A percentile compares a stretch with the other conserved stretches of the same genome.
Conservation (phyloP, 2,888 invertebrate genomes). For the Hirtodrosophila histrioides region DNA sequence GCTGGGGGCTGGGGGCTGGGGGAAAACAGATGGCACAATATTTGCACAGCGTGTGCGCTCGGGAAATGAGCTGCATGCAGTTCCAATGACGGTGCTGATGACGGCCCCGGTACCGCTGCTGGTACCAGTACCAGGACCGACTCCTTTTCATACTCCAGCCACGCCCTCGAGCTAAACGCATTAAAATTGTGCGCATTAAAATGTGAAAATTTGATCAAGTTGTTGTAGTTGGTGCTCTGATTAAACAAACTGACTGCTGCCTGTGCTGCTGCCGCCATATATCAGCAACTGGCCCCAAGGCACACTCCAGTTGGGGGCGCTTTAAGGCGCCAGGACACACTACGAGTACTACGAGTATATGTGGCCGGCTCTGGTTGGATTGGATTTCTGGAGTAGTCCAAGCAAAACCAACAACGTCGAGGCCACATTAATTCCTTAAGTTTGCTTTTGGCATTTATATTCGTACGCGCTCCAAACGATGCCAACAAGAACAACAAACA, state of each 20-base stretch:
- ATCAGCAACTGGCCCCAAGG: constrained; percentile 27
- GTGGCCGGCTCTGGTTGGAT: constrained; percentile 12
- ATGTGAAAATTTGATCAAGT: constrained; percentile 62
- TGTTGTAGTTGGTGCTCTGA: constrained; percentile 50
- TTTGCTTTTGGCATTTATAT: constrained; percentile 70
- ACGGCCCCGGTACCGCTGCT: not conserved
- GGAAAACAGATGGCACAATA: constrained; percentile 45
- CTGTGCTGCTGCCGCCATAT: constrained; percentile 9
- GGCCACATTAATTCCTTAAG: constrained; percentile 57
- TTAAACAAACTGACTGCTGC: constrained; percentile 43
- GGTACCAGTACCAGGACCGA: not conserved
- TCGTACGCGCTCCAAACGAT: constrained; percentile 39
- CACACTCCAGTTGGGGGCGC: constrained; percentile 32
- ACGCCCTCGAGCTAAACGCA: constrained; percentile 45
- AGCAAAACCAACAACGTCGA: constrained; percentile 26
- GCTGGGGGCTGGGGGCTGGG: not conserved
- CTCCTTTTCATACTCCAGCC: not conserved
- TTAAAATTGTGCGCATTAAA: constrained; percentile 61
- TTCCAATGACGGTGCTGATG: constrained; percentile 39
- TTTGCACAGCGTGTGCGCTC: constrained; percentile 61
- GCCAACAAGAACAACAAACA: constrained; percentile 34
- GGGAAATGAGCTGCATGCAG: constrained; percentile 68
- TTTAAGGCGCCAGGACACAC: constrained; percentile 25
- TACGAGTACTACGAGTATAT: too few species aligned
- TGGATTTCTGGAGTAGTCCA: constrained; percentile 8